phyloP scores from a whole-genome alignment of 2,888 invertebrate species.

The Electrophaes corylata region DNA sequence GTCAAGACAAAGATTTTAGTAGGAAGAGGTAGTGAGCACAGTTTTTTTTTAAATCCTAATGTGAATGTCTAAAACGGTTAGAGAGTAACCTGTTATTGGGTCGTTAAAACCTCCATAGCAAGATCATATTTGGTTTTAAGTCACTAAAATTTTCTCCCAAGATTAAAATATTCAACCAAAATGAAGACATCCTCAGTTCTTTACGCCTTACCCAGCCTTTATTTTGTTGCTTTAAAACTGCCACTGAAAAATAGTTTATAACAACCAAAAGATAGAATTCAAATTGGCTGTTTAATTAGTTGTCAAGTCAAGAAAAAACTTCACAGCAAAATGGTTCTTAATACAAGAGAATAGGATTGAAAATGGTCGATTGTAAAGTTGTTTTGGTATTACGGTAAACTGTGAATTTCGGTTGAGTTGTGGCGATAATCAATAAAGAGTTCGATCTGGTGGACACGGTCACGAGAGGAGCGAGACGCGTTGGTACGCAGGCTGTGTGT shows the following conservation, averaged over 20 bases:
- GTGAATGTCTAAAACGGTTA: too few relatives aligned
- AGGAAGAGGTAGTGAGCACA: too few relatives aligned
- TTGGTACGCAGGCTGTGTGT: constrained; percentile 62
- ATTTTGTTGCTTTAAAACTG: not conserved
- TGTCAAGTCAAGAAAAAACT: not conserved
- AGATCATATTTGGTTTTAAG: too few relatives aligned
- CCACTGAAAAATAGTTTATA: constrained; percentile 12
- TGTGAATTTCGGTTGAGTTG: constrained; percentile 55
- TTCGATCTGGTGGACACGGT: constrained; percentile 75
- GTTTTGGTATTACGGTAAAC: constrained; percentile 60
- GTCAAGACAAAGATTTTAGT: too few relatives aligned
- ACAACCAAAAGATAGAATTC: not conserved
- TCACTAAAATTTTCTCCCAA: not conserved
- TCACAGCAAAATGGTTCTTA: constrained; percentile 14
- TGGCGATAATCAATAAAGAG: constrained; percentile 81
- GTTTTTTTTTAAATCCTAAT: too few relatives aligned
- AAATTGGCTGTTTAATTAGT: not conserved
- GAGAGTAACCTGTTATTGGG: too few relatives aligned
- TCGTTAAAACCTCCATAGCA: too few relatives aligned
- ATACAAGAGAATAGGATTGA: not conserved
- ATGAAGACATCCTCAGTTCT: constrained; percentile 32
- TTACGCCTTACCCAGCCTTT: not conserved
- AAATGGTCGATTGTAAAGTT: constrained; percentile 38
- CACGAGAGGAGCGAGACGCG: constrained; percentile 71
- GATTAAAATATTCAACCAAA: constrained; percentile 3